Percentiles rank a stretch among this genome's conserved stretches.
Conservation (phyloP, 2,888 invertebrate species). For the Drosophila histrio region DNA sequence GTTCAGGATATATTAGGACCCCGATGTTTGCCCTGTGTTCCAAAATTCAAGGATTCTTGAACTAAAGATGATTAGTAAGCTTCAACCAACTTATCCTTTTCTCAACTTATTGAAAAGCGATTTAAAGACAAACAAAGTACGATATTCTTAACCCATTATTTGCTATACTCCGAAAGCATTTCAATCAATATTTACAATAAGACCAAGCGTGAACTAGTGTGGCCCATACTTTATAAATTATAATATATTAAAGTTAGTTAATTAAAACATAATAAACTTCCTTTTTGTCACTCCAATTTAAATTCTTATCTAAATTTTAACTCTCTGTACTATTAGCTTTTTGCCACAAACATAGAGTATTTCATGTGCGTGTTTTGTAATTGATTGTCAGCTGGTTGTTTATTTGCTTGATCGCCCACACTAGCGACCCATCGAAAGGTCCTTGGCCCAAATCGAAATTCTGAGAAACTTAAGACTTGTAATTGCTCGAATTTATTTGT, state of each 20-base stretch:
- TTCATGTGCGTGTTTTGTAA: neutral
- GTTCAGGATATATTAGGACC: too few relatives aligned
- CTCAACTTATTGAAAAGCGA: too few relatives aligned
- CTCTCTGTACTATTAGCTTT: neutral
- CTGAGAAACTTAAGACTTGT: neutral
- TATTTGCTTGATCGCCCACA: neutral
- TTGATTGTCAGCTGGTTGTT: neutral
- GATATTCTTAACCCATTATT: too few relatives aligned
- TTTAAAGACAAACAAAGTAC: too few relatives aligned
- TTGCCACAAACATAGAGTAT: neutral
- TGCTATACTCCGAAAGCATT: too few relatives aligned
- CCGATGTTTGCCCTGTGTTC: too few relatives aligned
- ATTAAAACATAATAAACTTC: neutral
- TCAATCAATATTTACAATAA: too few relatives aligned
- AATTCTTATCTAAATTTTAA: neutral
- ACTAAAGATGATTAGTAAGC: too few relatives aligned
- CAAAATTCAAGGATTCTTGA: too few relatives aligned
- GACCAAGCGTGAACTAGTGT: neutral
- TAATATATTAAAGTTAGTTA: neutral
- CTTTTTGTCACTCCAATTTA: neutral
- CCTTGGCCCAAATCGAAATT: neutral
- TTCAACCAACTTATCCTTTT: too few relatives aligned
- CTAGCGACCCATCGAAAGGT: neutral
- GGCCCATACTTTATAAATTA: neutral
- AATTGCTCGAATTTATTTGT: constrained; percentile 13